phyloP scores from a whole-genome alignment of 2,797 vertebrate species.

The Acomys russatus region DNA sequence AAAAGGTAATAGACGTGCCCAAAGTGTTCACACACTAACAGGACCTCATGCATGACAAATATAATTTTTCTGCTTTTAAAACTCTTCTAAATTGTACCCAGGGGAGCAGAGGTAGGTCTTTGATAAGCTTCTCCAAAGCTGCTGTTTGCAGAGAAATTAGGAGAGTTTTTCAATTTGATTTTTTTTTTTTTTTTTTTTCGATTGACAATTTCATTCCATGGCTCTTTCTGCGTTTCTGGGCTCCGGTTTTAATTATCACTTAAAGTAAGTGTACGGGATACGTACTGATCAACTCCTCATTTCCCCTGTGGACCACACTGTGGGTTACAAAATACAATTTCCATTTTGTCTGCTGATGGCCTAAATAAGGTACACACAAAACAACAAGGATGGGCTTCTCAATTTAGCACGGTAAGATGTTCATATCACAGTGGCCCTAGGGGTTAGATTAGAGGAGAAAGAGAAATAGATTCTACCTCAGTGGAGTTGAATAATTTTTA shows the following conservation, averaged over 20 bases:
- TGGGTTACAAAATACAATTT: conserved; percentile 89
- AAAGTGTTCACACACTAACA: conserved; percentile 40
- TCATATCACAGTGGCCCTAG: conserved; percentile 80
- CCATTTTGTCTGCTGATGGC: conserved; percentile 89
- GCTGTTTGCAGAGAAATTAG: conserved; percentile 88
- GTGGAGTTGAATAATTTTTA: conserved; percentile 83
- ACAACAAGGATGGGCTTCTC: conserved; percentile 84
- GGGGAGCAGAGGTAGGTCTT: conserved; percentile 86
- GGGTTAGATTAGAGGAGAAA: conserved; percentile 82
- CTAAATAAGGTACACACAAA: conserved; percentile 87
- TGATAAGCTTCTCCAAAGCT: conserved; percentile 89
- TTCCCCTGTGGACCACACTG: conserved; percentile 91
- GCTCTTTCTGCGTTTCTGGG: conserved; percentile 88
- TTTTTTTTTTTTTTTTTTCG: conserved; percentile 84
- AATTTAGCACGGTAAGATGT: conserved; percentile 80
- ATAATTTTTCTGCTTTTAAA: conserved; percentile 85
- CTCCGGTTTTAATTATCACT: conserved; percentile 94
- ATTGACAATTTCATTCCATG: conserved; percentile 92
- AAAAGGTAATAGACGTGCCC: conserved; percentile 78
- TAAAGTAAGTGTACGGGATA: conserved; percentile 89
- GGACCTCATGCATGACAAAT: conserved; percentile 87
- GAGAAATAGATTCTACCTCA: conserved; percentile 83
- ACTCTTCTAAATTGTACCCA: conserved; percentile 90
- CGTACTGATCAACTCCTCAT: conserved; percentile 89
- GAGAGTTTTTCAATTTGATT: conserved; percentile 89